A percentile compares a stretch with the other conserved stretches of the same genome.
These are phyloP conservation scores for Irena cyanogastra DNA, from an alignment of 2,113 vertebrate species.

Conservation along the genomic window DNA sequence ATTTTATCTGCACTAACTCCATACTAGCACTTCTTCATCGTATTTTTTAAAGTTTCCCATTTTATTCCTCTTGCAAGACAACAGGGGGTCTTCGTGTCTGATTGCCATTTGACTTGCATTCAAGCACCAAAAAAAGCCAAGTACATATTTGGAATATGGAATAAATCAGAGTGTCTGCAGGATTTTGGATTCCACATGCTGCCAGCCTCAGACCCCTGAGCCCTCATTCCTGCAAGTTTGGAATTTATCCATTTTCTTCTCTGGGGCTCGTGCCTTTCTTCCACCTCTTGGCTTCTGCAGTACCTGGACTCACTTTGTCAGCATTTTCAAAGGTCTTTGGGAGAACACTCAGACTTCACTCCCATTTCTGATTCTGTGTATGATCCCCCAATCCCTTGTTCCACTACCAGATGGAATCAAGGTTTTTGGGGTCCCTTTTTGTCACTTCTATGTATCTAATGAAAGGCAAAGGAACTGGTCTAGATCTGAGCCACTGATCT, in stretches of 20 bases:
- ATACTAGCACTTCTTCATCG: not conserved
- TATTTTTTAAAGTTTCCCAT: not conserved
- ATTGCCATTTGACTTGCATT: not conserved
- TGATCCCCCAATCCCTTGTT: not conserved
- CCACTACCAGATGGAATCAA: not conserved
- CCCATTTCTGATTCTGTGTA: not conserved
- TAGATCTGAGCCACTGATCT: not conserved
- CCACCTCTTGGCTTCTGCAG: not conserved
- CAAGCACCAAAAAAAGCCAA: not conserved
- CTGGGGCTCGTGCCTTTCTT: not conserved
- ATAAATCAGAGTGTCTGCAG: not conserved
- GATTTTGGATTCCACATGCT: not conserved
- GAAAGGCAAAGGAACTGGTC: not conserved
- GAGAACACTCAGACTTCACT: not conserved
- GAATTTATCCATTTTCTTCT: not conserved
- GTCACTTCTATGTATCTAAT: not conserved
- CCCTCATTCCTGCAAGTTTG: not conserved
- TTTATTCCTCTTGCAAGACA: not conserved
- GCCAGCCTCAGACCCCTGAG: not conserved
- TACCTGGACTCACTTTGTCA: not conserved
- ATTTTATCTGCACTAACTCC: not conserved
- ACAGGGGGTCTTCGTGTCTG: not conserved
- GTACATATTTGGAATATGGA: not conserved
- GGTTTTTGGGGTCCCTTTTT: not conserved
- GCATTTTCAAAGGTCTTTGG: not conserved